Evolutionary conservation across 2,113 vertebrate genomes (phyloP).

Genomic region (Solenodon paradoxus): DNA sequence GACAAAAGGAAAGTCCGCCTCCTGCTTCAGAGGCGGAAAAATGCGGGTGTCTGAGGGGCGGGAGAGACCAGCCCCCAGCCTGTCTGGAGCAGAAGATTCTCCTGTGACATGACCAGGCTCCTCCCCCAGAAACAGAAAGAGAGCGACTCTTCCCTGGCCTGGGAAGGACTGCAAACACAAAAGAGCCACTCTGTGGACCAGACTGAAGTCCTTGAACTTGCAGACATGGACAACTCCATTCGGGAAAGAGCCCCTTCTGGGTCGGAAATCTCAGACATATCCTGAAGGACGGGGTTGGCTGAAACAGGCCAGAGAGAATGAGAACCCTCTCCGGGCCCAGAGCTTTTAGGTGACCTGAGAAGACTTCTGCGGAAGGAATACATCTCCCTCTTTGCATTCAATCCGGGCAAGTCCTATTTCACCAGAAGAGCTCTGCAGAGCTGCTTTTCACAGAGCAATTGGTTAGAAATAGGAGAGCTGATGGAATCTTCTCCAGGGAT

Average conservation of each 20-base stretch:
- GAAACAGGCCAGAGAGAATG: background rate
- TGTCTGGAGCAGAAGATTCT: background rate
- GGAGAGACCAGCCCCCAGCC: too few relatives aligned
- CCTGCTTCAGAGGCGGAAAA: background rate
- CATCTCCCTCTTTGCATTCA: background rate
- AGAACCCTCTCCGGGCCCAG: background rate
- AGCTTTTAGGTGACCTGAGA: background rate
- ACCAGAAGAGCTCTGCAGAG: background rate
- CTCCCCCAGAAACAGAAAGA: background rate
- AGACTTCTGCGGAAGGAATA: background rate
- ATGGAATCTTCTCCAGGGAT: background rate
- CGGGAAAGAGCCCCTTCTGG: background rate
- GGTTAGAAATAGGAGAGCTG: background rate
- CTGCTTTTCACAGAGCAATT: background rate
- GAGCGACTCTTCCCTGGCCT: background rate
- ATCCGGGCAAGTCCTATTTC: background rate
- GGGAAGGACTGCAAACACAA: accelerated
- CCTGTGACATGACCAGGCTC: background rate
- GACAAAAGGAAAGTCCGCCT: background rate
- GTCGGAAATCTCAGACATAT: background rate
- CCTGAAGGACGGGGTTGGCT: background rate
- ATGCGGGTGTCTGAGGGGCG: background rate
- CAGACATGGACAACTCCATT: background rate
- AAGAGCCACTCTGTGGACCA: background rate
- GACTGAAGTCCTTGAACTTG: background rate